Conservation (phyloP, 2,797 vertebrate genomes). For the Arremon aurantiirostris region DNA sequence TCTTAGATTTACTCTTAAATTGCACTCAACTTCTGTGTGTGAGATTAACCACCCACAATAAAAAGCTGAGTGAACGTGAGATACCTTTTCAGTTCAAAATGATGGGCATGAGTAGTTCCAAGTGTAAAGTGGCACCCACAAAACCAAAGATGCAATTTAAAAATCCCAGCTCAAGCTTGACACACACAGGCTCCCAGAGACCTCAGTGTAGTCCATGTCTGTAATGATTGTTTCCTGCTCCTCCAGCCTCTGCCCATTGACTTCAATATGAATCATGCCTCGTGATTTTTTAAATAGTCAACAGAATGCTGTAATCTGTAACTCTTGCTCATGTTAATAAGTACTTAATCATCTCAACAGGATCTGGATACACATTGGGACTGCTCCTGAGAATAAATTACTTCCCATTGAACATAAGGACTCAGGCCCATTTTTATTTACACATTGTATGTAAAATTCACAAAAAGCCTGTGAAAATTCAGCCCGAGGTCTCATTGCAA, state of each 20-base stretch:
- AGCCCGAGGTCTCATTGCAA: constrained; percentile 1
- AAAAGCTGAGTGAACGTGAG: not conserved
- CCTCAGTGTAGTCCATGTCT: not conserved
- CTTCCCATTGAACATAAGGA: not conserved
- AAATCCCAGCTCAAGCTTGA: not conserved
- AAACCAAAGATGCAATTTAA: not conserved
- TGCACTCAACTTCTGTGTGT: not conserved
- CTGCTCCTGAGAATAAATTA: constrained; percentile 32
- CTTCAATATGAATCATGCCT: not conserved
- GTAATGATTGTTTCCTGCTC: not conserved
- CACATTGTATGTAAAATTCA: constrained; percentile 19
- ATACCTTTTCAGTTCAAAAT: not conserved
- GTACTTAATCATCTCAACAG: constrained; percentile 31
- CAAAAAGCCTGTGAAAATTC: constrained; percentile 32
- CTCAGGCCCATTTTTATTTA: constrained; percentile 32
- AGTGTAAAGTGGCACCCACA: not conserved
- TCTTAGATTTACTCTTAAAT: not conserved
- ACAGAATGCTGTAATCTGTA: constrained; percentile 2
- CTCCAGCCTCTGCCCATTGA: not conserved
- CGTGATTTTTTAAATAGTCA: not conserved
- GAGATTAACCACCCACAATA: not conserved
- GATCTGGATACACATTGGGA: constrained; percentile 9
- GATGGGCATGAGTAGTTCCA: not conserved
- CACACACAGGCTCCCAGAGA: not conserved
- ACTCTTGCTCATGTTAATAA: constrained; percentile 37